Evolutionary conservation across 2,113 vertebrate species (phyloP).

Genomic region (Paradoxurus hermaphroditus): DNA sequence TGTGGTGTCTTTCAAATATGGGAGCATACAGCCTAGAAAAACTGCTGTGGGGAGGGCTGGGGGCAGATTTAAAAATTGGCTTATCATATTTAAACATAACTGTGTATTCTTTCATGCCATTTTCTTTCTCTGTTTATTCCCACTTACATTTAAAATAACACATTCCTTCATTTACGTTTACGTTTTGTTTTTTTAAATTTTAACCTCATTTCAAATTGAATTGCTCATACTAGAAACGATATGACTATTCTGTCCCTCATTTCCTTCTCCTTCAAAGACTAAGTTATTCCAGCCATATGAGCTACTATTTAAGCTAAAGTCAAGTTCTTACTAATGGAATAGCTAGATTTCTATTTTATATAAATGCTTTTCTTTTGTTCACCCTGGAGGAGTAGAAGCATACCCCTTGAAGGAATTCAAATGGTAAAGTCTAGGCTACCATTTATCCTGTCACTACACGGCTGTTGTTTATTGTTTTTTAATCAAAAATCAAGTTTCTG

Average conservation of each 20-base stretch:
- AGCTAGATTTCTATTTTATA: conserved; percentile 31
- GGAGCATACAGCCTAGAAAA: neutral
- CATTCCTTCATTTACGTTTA: neutral
- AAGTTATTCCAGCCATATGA: neutral
- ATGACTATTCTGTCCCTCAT: neutral
- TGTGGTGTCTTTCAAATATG: neutral
- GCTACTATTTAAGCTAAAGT: conserved; percentile 25
- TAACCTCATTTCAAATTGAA: neutral
- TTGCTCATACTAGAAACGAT: neutral
- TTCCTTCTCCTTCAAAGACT: neutral
- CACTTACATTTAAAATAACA: neutral
- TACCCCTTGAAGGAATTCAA: conserved; percentile 42
- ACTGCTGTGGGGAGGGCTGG: neutral
- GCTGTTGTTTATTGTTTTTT: conserved; percentile 57
- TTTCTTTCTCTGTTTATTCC: neutral
- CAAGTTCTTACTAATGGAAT: neutral
- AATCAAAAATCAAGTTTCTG: conserved; percentile 63
- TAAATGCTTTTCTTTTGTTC: conserved; percentile 28
- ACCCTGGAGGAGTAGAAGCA: neutral
- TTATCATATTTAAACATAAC: neutral
- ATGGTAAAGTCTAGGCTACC: conserved; percentile 11
- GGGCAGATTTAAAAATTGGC: neutral
- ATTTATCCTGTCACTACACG: conserved; percentile 38
- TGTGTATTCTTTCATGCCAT: neutral
- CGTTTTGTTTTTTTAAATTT: neutral